These are phyloP conservation scores for Hypena proboscidalis DNA, from an alignment of 2,888 invertebrate genomes.

Conservation along the genomic window DNA sequence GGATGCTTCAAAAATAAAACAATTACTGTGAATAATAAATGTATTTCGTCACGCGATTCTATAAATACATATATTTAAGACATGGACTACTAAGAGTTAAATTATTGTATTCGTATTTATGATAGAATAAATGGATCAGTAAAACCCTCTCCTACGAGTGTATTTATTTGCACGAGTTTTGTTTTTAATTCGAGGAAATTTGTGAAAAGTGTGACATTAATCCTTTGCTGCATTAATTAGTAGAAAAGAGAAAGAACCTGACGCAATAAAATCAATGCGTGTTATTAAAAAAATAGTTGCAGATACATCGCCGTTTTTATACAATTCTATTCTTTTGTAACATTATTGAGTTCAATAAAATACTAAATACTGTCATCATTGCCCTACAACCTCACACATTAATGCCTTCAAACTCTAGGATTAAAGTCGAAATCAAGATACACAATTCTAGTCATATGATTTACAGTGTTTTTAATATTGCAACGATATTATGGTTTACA, in stretches of 20 bases:
- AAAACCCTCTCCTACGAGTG: neutral
- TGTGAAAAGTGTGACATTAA: neutral
- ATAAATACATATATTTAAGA: slow-evolving; percentile 4
- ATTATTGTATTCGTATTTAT: neutral
- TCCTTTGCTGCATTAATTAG: neutral
- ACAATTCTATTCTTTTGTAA: too few relatives aligned
- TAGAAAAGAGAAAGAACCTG: neutral
- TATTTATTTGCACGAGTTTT: neutral
- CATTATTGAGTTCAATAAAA: too few relatives aligned
- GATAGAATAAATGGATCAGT: neutral
- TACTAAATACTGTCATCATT: too few relatives aligned
- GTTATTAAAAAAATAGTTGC: too few relatives aligned
- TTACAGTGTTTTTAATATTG: too few relatives aligned
- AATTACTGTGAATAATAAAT: slow-evolving; percentile 21
- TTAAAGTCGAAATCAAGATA: too few relatives aligned
- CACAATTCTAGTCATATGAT: too few relatives aligned
- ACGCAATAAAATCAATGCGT: neutral
- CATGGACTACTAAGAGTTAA: too few relatives aligned
- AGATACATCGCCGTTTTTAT: too few relatives aligned
- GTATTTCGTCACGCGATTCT: slow-evolving; percentile 12
- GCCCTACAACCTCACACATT: too few relatives aligned
- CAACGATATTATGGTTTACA: too few relatives aligned
- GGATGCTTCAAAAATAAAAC: slow-evolving; percentile 15
- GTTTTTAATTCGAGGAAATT: neutral
- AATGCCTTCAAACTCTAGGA: too few relatives aligned